Evolutionary conservation across 2,113 vertebrate genomes (phyloP).

Genomic region (Ceyx cyanopectus): DNA sequence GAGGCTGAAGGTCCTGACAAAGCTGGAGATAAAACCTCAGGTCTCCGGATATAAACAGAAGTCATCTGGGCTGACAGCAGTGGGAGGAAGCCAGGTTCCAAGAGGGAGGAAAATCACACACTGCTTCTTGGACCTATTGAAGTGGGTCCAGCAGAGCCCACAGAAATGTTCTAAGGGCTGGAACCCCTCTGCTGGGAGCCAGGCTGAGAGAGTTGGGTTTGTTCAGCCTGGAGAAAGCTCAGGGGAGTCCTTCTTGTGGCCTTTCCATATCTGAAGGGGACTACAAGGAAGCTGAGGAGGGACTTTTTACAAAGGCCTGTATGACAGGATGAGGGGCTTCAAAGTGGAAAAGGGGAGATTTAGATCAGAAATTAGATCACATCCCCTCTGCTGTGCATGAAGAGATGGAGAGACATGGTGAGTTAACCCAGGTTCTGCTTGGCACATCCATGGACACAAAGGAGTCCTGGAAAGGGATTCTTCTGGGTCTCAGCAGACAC

Average conservation of each 20-base stretch:
- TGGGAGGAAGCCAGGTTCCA: not conserved
- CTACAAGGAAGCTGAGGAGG: too few species aligned
- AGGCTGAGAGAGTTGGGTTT: not conserved
- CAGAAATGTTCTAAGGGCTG: not conserved
- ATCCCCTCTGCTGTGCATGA: not conserved
- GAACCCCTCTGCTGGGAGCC: not conserved
- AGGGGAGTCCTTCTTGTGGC: not conserved
- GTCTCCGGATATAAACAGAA: not conserved
- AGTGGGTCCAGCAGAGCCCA: not conserved
- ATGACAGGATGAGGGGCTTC: too few species aligned
- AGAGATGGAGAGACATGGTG: fast-evolving
- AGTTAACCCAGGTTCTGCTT: fast-evolving
- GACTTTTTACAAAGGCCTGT: too few species aligned
- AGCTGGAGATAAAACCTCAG: not conserved
- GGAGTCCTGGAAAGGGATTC: not conserved
- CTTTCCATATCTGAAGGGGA: too few species aligned
- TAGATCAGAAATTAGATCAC: too few species aligned
- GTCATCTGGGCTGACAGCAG: fast-evolving
- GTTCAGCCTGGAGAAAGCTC: not conserved
- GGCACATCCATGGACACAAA: fast-evolving
- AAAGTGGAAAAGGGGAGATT: too few species aligned
- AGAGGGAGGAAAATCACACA: not conserved
- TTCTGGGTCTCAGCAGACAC: not conserved
- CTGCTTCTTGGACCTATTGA: not conserved
- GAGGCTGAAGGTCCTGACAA: not conserved